Evolutionary conservation across 2,797 vertebrate genomes (phyloP), one percentile per base, ranked within the genome.

Genomic region (Hephaestus fuliginosus): DNA sequence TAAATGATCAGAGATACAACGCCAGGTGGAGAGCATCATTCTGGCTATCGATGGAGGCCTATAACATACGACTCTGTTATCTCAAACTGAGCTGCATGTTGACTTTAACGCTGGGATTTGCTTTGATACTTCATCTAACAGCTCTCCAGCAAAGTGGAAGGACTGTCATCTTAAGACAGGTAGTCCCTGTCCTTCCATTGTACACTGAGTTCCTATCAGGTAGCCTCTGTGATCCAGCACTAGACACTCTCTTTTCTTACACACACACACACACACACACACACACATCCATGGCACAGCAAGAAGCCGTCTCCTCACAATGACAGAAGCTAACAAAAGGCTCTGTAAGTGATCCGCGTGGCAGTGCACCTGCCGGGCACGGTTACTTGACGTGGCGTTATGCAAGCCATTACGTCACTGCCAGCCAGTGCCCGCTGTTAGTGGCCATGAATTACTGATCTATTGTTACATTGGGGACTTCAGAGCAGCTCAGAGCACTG

Each of bases 331-430:
- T 61, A 78, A 91, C 91, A 92, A 92, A 92, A 90, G 90, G 77
- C 81, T 73, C 68, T 74, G 89, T 86, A 90, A 92, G 79, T 84
- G 92, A 93, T 94, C 90, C 43, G 78, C 36, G 77, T 53, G 78
- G 75, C 89, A 68, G 63, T 4, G 71, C 18, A 78, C 70, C 85
- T 56, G 74, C 57, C 86, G 80, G 87, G 78, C 91, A 84, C 55
- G 41, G 88, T 90, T 88, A 90, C 93, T 90, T 87, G 85, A 92
- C 91, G 83, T 80, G 88, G 67, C 58, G 61, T 94, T 91, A 92
- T 84, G 88, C 84, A 92, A 93, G 80, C 61, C 77, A 51, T 93
- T 88, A 90, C 87, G 72, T 93, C 92, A 93, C 83, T 41, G 74
- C 41, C 81, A 64, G 87, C 91, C 84, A 85, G 86, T 89, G 79